These are phyloP conservation scores for Andrena hattorfiana DNA, from an alignment of 2,888 invertebrate species.

Conservation along the genomic window DNA sequence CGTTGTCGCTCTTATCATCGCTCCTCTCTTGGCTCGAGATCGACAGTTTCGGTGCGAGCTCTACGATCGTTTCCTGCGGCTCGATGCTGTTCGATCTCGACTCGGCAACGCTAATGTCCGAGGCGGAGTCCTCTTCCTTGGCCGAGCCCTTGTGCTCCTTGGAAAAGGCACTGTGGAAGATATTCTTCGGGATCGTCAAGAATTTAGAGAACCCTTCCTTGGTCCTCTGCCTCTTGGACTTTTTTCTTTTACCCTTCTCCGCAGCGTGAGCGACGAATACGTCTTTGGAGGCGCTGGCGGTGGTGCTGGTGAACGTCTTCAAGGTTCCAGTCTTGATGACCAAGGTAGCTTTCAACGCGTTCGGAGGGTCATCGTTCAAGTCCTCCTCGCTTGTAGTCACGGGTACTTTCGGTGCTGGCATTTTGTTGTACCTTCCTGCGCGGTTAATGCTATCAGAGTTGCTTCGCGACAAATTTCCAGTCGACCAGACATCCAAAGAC, in stretches of 20 bases:
- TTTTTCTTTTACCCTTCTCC: constrained; percentile 70
- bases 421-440: constrained; percentile 86
- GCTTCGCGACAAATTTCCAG: constrained; percentile 65
- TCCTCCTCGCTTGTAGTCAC: constrained; percentile 63
- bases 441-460: constrained; percentile 78
- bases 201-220: constrained; percentile 80
- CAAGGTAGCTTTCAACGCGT: constrained; percentile 85
- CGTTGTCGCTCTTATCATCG: constrained; percentile 24
- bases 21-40: constrained; percentile 22
- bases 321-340: constrained; percentile 85
- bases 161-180: constrained; percentile 81
- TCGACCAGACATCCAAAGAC: constrained; percentile 23
- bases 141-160: constrained; percentile 72
- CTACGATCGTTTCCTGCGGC: constrained; percentile 63
- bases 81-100: constrained; percentile 77
- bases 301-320: constrained; percentile 78
- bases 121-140: constrained; percentile 64
- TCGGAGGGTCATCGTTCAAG: constrained; percentile 58
- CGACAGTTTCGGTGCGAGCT: constrained; percentile 43
- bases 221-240: constrained; percentile 65
- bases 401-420: constrained; percentile 86
- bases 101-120: constrained; percentile 60
- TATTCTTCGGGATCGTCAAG: constrained; percentile 80
- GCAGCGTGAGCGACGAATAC: constrained; percentile 72
- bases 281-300: constrained; percentile 71